phyloP scores from a whole-genome alignment of 92 coral and sea anemone species.

The Diadumene lineata region DNA sequence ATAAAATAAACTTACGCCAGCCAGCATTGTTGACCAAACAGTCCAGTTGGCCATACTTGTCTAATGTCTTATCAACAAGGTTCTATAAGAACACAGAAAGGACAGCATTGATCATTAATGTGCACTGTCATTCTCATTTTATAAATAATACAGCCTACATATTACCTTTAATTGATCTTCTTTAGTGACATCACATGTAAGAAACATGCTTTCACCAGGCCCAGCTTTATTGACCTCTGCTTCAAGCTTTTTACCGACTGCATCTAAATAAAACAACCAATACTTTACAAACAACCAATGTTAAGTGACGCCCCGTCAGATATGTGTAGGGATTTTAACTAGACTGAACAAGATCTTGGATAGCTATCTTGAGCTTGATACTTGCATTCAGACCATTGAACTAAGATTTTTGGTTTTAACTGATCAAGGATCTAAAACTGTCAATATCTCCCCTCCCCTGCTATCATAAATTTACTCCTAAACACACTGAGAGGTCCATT shows the following conservation, averaged over 20 bases:
- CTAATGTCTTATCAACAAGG: slow-evolving; percentile 82
- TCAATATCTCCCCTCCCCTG: too few species aligned
- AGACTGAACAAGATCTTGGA: too few species aligned
- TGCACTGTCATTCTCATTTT: background rate
- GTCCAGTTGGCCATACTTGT: slow-evolving; percentile 83
- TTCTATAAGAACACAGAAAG: slow-evolving; percentile 42
- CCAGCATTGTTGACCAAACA: slow-evolving; percentile 97
- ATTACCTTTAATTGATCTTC: slow-evolving; percentile 85
- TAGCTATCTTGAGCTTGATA: too few species aligned
- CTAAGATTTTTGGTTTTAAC: too few species aligned
- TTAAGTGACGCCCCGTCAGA: too few species aligned
- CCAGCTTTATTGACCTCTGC: slow-evolving; percentile 69
- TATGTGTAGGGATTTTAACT: too few species aligned
- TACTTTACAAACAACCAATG: too few species aligned
- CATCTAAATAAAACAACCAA: slow-evolving; percentile 51
- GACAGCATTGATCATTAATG: background rate
- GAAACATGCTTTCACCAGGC: slow-evolving; percentile 77
- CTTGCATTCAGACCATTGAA: too few species aligned
- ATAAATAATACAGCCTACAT: background rate
- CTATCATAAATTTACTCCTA: too few species aligned
- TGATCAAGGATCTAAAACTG: too few species aligned
- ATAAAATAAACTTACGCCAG: slow-evolving; percentile 74
- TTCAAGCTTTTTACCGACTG: slow-evolving; percentile 77
- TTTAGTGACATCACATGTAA: slow-evolving; percentile 85
- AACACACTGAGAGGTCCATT: too few species aligned